Evolutionary conservation across 2,888 invertebrate genomes (phyloP), one percentile per base, ranked within the genome.

Genomic region (Tuberolachnus salignus): DNA sequence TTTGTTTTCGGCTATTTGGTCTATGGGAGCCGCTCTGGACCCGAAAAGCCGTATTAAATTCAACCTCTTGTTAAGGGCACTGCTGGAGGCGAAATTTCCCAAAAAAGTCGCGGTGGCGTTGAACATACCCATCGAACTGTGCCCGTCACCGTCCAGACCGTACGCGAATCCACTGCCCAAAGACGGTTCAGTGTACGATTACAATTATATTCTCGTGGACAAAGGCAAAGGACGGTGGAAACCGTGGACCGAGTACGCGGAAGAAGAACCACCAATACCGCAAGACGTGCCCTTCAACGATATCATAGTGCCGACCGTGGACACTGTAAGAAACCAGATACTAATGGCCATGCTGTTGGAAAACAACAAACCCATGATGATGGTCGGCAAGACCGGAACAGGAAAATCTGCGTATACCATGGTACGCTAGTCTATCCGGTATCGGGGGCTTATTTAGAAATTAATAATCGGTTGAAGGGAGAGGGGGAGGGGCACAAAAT

Each of bases 351-450:
- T 95, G 46, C 86, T 97, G 61, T 90, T 96, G 0, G 90, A 89
- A 21, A 93, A 96, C 84, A 89, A 91, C 14, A 97, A 95, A 84
- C 90, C 94, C 0, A 88, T 93, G 59, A 90, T 97, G 88, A 90
- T 96, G 85, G 93, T 95, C 0, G 98, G 97, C 0, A 95, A 97
- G 0, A 97, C 97, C 0, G 95, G 97, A 51, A 97, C 97, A 0
- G 97, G 97, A 80, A 98, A 98, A 86, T 95, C 96, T 4, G 92
- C 93, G 64, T 95, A 97, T 83, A 91, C 92, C 19, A 91, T 92
- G 84, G 91, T 91, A 85, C 34, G n/a, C n/a, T n/a, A n/a, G n/a
- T n/a, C n/a, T n/a, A n/a, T n/a, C n/a, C n/a, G n/a, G n/a, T n/a
- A n/a, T n/a, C n/a, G n/a, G n/a, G n/a, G n/a, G n/a, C n/a, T n/a